Percentiles rank a stretch among this genome's conserved stretches.
Conservation (phyloP, 2,888 invertebrate genomes). For the Volucella bombylans region DNA sequence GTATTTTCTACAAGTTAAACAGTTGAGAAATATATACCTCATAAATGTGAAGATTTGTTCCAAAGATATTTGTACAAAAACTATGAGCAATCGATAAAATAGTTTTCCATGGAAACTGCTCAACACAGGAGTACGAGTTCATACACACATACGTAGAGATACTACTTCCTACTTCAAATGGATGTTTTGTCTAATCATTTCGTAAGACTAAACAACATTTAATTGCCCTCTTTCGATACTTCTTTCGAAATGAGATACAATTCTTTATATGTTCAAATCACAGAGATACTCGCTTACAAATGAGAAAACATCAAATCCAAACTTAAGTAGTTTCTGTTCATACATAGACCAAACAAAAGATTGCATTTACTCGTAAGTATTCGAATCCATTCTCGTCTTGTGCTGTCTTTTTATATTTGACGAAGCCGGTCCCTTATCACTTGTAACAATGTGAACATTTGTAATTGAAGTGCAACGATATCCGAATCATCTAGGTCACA, state of each 20-base stretch:
- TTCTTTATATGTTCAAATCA: conserved; percentile 23
- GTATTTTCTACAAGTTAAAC: too few species aligned
- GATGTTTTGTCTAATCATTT: conserved; percentile 6
- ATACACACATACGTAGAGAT: not conserved
- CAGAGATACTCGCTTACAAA: not conserved
- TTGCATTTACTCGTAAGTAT: conserved; percentile 9
- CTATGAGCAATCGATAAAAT: too few species aligned
- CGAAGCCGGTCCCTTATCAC: conserved; percentile 32
- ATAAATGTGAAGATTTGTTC: not conserved
- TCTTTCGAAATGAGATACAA: conserved; percentile 35
- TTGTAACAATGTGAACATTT: conserved; percentile 42
- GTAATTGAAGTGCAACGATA: conserved; percentile 56
- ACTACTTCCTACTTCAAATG: not conserved
- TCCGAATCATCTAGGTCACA: conserved; percentile 46
- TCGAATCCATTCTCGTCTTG: conserved; percentile 11
- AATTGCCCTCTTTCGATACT: conserved; percentile 55
- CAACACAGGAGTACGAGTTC: too few species aligned
- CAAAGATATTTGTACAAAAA: not conserved
- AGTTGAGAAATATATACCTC: too few species aligned
- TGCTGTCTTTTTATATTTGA: not conserved
- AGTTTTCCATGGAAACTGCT: too few species aligned
- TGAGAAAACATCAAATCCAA: conserved; percentile 14
- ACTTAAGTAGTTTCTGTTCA: conserved; percentile 22
- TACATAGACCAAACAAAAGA: conserved; percentile 11
- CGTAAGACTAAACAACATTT: conserved; percentile 59